Evolutionary conservation across 2,113 vertebrate species (phyloP).

Genomic region (mouse (Mus musculus)): DNA sequence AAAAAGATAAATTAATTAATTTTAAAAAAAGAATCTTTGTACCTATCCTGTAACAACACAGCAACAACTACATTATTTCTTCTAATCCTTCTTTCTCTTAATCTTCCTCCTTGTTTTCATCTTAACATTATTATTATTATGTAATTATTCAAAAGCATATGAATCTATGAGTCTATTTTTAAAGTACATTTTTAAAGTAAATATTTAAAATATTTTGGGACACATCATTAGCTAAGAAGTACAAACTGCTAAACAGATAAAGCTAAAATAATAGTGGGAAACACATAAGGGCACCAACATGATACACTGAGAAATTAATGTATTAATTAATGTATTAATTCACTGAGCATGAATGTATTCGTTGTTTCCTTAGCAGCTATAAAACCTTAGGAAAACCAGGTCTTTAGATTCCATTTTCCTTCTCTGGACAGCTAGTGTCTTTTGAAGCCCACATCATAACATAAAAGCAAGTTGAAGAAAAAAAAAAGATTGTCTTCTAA

Average conservation of each 20-base stretch:
- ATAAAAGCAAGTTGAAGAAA: background rate
- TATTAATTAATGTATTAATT: no score
- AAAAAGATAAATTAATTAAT: no score
- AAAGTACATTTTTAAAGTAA: background rate
- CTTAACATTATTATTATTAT: background rate
- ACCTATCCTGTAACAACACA: background rate
- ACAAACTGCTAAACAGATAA: conserved; percentile 2
- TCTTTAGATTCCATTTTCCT: background rate
- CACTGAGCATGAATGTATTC: background rate
- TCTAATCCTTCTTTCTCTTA: no score
- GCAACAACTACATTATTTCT: background rate
- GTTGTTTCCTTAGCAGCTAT: background rate
- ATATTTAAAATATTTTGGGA: background rate
- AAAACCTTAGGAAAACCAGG: background rate
- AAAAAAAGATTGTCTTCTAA: background rate
- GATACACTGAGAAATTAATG: background rate
- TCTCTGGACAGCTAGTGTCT: conserved; percentile 7
- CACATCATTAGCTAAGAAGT: background rate
- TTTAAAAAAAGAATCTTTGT: background rate
- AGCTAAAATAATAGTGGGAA: background rate
- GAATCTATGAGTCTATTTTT: conserved; percentile 19
- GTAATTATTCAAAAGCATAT: background rate
- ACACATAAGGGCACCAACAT: background rate
- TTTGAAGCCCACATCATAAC: background rate
- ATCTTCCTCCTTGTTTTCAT: no score